A percentile compares a stretch with the other conserved stretches of the same genome.
These are phyloP conservation scores for Geotrupes spiniger DNA, from an alignment of 2,888 invertebrate genomes.

Conservation along the genomic window DNA sequence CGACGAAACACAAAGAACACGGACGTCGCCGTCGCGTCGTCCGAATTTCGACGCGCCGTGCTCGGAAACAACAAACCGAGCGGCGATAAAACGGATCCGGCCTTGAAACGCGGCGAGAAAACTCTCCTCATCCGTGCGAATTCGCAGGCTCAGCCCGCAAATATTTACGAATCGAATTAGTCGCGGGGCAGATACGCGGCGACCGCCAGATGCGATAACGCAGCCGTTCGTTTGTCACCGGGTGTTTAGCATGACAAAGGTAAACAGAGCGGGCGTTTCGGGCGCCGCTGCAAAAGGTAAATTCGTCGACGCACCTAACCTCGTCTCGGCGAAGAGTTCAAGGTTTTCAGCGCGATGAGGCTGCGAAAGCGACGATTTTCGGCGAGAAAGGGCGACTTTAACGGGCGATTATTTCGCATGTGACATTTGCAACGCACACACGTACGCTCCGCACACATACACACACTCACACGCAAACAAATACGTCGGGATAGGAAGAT, in stretches of 20 bases:
- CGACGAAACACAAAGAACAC: too few relatives aligned
- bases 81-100: slow-evolving; percentile 16
- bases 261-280: neutral
- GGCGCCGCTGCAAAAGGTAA: neutral
- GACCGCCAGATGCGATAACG: too few relatives aligned
- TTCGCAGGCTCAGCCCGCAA: slow-evolving; percentile 33
- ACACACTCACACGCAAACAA: neutral
- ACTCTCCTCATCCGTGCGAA: slow-evolving; percentile 25
- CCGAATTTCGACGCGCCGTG: too few relatives aligned
- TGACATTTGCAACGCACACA: neutral
- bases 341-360: neutral
- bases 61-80: neutral
- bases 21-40: too few relatives aligned
- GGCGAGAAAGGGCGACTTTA: too few relatives aligned
- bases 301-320: slow-evolving; percentile 3
- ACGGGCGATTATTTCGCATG: too few relatives aligned
- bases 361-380: too few relatives aligned
- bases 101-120: slow-evolving; percentile 33
- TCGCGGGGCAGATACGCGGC: neutral
- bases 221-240: too few relatives aligned
- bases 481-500: neutral
- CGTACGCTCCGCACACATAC: neutral
- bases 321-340: slow-evolving; percentile 1
- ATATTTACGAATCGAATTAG: slow-evolving; percentile 34
- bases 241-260: slow-evolving; percentile 1